phyloP scores from a whole-genome alignment of 2,797 vertebrate species.

The Coregonus sp. region DNA sequence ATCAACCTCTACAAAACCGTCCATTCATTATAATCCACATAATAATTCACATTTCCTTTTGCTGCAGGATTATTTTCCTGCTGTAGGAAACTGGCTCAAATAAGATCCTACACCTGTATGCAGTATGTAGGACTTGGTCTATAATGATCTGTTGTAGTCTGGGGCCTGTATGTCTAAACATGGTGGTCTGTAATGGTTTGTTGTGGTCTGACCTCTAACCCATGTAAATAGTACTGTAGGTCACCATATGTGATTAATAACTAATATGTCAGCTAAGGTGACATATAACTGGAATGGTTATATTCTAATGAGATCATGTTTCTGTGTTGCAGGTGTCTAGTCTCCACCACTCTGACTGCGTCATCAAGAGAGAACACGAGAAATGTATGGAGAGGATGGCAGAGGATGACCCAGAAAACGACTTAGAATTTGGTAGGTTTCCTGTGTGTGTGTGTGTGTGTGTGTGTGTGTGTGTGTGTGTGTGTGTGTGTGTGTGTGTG shows the following conservation, averaged over 20 bases:
- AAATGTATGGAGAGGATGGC: constrained; percentile 67
- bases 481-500: constrained; percentile 3
- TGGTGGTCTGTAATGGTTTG: neutral
- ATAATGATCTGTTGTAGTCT: neutral
- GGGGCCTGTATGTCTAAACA: neutral
- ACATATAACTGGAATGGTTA: neutral
- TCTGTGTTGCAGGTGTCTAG: constrained; percentile 46
- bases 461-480: neutral
- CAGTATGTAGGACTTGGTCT: neutral
- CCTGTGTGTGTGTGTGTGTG: neutral
- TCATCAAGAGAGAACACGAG: constrained; percentile 69
- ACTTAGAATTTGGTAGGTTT: constrained; percentile 53
- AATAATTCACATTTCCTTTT: too few species aligned
- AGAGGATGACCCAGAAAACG: constrained; percentile 34
- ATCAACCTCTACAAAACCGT: too few species aligned
- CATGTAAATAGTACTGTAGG: neutral
- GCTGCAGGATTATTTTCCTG: too few species aligned
- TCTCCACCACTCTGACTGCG: constrained; percentile 60
- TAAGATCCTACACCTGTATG: too few species aligned
- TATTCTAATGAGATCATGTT: neutral
- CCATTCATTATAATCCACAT: too few species aligned
- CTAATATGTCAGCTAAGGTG: neutral
- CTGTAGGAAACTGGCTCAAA: too few species aligned
- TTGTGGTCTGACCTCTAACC: neutral
- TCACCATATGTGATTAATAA: neutral